phyloP scores from a whole-genome alignment of 2,888 invertebrate species.

The Melipona beecheii region DNA sequence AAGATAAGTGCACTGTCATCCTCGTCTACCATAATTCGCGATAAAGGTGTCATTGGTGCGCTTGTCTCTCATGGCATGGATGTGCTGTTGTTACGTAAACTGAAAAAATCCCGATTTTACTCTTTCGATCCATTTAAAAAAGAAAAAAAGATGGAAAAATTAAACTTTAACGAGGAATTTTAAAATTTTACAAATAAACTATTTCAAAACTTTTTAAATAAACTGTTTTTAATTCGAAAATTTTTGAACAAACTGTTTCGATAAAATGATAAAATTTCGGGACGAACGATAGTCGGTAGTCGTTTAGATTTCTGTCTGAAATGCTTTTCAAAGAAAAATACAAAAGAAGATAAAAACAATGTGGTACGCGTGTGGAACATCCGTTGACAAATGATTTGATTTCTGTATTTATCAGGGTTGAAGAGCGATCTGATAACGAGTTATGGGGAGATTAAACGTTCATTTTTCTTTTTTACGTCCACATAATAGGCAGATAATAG shows the following conservation, averaged over 20 bases:
- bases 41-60: slow-evolving; percentile 12
- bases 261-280: neutral
- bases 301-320: neutral
- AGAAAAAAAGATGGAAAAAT: too few species aligned
- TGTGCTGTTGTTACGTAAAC: slow-evolving; percentile 2
- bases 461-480: neutral
- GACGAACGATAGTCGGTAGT: neutral
- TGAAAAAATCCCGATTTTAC: too few species aligned
- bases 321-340: neutral
- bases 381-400: neutral
- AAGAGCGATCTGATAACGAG: neutral
- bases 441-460: neutral
- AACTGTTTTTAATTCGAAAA: too few species aligned
- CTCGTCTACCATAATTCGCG: neutral
- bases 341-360: neutral
- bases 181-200: too few species aligned
- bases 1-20: neutral
- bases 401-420: neutral
- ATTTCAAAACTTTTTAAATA: too few species aligned
- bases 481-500: neutral
- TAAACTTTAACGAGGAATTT: too few species aligned
- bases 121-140: neutral
- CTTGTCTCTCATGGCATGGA: neutral
- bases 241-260: neutral
- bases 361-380: neutral